Conservation (phyloP, 2,888 invertebrate genomes). For the Melieria picta region DNA sequence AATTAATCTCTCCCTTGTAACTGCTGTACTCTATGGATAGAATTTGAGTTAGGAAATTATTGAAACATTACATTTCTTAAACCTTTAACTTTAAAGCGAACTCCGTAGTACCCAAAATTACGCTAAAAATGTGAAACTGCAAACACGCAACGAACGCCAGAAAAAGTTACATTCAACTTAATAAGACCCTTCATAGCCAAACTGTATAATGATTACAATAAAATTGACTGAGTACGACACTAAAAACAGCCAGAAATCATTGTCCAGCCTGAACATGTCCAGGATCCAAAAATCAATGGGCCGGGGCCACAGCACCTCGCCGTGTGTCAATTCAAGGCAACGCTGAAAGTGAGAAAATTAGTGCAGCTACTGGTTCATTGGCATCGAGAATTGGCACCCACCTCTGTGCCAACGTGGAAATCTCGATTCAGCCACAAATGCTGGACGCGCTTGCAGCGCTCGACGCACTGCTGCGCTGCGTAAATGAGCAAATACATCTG, state of each 20-base stretch:
- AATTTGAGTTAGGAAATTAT: too few relatives aligned
- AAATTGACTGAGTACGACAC: slow-evolving; percentile 57
- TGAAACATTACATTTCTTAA: too few relatives aligned
- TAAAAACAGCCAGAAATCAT: slow-evolving; percentile 57
- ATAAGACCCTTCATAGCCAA: slow-evolving; percentile 32
- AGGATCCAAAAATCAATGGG: slow-evolving; percentile 48
- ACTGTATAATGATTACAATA: slow-evolving; percentile 57
- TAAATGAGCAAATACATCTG: slow-evolving; percentile 51
- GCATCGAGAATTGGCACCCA: slow-evolving; percentile 14
- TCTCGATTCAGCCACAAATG: slow-evolving; percentile 45
- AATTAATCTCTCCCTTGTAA: too few relatives aligned
- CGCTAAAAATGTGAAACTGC: too few relatives aligned
- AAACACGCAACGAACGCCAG: too few relatives aligned
- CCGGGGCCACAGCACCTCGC: slow-evolving; percentile 44
- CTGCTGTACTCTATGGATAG: too few relatives aligned
- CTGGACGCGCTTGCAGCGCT: slow-evolving; percentile 43
- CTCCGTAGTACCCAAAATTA: too few relatives aligned
- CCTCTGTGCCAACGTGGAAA: slow-evolving; percentile 40
- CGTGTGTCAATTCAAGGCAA: slow-evolving; percentile 28
- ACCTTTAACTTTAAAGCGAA: too few relatives aligned
- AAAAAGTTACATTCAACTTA: too few relatives aligned
- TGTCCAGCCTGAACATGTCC: slow-evolving; percentile 54
- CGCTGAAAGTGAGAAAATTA: slow-evolving; percentile 6
- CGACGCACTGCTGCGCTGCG: slow-evolving; percentile 48
- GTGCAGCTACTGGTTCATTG: neutral